phyloP scores from a whole-genome alignment of 2,797 vertebrate species.

The Serranus cabrilla region DNA sequence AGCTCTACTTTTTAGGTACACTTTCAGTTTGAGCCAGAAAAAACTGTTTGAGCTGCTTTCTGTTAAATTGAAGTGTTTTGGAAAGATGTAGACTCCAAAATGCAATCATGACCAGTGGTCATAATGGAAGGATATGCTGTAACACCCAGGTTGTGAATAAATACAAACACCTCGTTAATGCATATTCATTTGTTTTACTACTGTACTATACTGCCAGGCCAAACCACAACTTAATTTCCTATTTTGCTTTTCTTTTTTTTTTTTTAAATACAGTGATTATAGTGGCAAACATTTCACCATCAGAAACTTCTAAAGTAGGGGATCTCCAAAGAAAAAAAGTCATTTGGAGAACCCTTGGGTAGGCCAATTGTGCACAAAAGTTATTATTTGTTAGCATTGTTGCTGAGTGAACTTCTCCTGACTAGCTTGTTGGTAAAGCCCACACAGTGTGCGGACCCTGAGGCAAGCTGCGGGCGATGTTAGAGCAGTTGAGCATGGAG shows the following conservation, averaged over 20 bases:
- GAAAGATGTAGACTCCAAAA: no score
- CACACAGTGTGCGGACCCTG: slow-evolving; percentile 56
- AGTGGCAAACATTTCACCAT: neutral
- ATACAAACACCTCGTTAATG: neutral
- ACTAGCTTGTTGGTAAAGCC: slow-evolving; percentile 53
- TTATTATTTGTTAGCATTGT: slow-evolving; percentile 30
- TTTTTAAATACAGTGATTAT: neutral
- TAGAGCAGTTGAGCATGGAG: slow-evolving; percentile 63
- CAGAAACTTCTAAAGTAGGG: neutral
- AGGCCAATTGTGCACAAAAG: slow-evolving; percentile 3
- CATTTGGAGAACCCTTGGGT: slow-evolving; percentile 1
- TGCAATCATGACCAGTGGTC: neutral
- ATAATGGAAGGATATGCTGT: neutral
- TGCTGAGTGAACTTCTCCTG: slow-evolving; percentile 43
- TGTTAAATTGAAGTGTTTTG: neutral
- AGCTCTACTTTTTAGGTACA: neutral
- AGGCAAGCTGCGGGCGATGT: slow-evolving; percentile 67
- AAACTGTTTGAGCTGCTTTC: neutral
- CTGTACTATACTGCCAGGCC: accelerated
- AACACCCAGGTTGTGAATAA: neutral
- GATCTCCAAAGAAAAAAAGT: neutral
- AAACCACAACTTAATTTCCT: neutral
- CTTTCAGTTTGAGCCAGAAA: no score
- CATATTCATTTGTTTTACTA: neutral
- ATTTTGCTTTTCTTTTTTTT: no score